Evolutionary conservation across 2,113 vertebrate genomes (phyloP).

Genomic region (Stictonetta naevosa): DNA sequence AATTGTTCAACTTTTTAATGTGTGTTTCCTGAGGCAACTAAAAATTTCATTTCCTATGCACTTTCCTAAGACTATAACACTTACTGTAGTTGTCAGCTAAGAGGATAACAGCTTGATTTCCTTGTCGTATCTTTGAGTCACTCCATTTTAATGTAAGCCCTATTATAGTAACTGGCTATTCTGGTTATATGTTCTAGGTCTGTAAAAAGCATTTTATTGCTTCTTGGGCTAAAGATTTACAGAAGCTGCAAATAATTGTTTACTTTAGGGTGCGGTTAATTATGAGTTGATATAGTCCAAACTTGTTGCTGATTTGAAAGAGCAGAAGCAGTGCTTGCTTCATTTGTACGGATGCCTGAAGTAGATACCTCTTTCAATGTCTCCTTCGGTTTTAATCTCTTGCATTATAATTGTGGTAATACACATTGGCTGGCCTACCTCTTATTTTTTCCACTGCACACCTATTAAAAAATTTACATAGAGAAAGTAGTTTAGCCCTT

Average conservation of each 20-base stretch:
- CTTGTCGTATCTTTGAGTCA: neutral
- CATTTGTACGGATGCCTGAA: neutral
- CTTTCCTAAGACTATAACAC: neutral
- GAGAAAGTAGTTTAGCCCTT: neutral
- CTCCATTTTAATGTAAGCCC: neutral
- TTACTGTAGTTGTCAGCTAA: neutral
- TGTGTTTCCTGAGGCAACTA: constrained; percentile 5
- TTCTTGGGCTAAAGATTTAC: neutral
- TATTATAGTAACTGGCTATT: neutral
- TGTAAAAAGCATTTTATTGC: neutral
- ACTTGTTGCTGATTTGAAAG: neutral
- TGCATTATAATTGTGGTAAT: neutral
- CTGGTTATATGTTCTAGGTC: neutral
- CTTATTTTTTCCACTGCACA: neutral
- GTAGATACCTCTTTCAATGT: neutral
- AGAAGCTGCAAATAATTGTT: neutral
- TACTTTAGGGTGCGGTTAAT: neutral
- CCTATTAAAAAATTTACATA: neutral
- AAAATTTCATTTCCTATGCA: neutral
- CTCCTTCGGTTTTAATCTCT: neutral
- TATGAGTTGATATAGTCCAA: neutral
- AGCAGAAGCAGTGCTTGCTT: neutral
- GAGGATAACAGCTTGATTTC: neutral
- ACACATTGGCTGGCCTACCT: neutral
- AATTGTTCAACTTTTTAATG: constrained; percentile 50